Base-by-base conservation (phyloP, 2,888 invertebrate species). In the Biston betularia region DNA sequence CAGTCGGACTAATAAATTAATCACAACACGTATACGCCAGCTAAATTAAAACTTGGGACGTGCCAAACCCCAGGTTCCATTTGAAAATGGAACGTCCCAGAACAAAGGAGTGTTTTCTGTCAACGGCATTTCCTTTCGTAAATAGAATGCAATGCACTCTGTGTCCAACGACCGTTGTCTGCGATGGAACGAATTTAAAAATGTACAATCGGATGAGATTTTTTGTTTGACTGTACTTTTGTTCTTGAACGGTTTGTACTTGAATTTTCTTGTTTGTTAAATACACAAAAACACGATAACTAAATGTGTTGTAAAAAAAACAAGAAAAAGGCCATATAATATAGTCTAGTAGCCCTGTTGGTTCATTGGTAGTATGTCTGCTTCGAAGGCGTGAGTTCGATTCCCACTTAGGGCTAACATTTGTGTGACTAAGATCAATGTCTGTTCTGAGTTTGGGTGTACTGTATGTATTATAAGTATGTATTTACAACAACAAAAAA, bases 31-130 rank as follows among this genome's bases (percentile, higher is more conserved):
- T 71, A 69, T 68, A 68, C 68, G 68, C 62, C n/a, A 65, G 62
- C 66, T 69, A 65, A 73, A 75, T 75, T 75, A 74, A 74, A 75
- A 71, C 75, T 63, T 66, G 70, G 63, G 69, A 75, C 75, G 75
- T 75, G 74, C 75, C 70, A 73, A 74, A 73, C 74, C 70, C 70
- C 66, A 67, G 66, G 67, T 67, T 67, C 63, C 57, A 71, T 71
- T 71, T 73, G 70, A 68, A 74, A 75, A 76, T 72, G 64, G 75
- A 70, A 78, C 73, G 75, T 68, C 58, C 65, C 63, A 84, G 87
- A 87, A 91, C 89, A 88, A 90, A 90, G 89, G 85, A 87, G 83
- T 84, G 84, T 85, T 86, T 85, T 87, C 87, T 89, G 89, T 89
- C 90, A 90, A 84, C 86, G 86, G 84, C 84, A 86, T 85, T 88